Conservation (phyloP, 1,140 invertebrate genomes). For the Lethrus apterus region DNA sequence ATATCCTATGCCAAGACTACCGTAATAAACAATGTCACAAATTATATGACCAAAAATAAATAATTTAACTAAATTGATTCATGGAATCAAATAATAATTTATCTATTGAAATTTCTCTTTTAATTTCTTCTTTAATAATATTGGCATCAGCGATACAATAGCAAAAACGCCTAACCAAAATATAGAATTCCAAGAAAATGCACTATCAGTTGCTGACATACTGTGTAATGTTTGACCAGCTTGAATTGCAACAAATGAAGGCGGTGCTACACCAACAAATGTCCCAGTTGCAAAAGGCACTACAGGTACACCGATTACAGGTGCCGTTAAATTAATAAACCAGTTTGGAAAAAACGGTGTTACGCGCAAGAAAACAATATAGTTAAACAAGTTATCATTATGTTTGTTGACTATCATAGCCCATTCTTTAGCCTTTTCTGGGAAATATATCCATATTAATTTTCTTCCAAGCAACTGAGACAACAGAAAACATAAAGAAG, state of each 20-base stretch:
- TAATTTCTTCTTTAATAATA: conserved; percentile 80
- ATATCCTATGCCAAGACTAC: too few relatives aligned
- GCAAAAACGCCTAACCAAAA: conserved; percentile 69
- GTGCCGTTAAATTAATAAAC: conserved; percentile 98
- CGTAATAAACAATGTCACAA: too few relatives aligned
- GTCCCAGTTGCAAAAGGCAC: conserved; percentile 91
- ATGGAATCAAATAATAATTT: background rate
- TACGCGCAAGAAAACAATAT: conserved; percentile 94
- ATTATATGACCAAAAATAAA: background rate
- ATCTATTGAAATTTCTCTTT: conserved; percentile 71
- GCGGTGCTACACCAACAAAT: conserved; percentile 90
- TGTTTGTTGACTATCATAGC: conserved; percentile 78
- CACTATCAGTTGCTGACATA: conserved; percentile 81
- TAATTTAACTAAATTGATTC: too few relatives aligned
- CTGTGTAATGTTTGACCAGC: conserved; percentile 93
- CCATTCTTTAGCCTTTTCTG: conserved; percentile 80
- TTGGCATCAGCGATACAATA: conserved; percentile 79
- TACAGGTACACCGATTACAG: conserved; percentile 92
- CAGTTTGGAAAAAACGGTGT: conserved; percentile 98
- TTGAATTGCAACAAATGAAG: conserved; percentile 95
- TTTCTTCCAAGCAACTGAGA: conserved; percentile 82
- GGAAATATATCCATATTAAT: conserved; percentile 83
- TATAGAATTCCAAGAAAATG: conserved; percentile 85
- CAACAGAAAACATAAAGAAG: conserved; percentile 89
- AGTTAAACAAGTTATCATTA: conserved; percentile 84